phyloP scores from a whole-genome alignment of 2,888 invertebrate genomes.

The Nemotelus pantherinus region DNA sequence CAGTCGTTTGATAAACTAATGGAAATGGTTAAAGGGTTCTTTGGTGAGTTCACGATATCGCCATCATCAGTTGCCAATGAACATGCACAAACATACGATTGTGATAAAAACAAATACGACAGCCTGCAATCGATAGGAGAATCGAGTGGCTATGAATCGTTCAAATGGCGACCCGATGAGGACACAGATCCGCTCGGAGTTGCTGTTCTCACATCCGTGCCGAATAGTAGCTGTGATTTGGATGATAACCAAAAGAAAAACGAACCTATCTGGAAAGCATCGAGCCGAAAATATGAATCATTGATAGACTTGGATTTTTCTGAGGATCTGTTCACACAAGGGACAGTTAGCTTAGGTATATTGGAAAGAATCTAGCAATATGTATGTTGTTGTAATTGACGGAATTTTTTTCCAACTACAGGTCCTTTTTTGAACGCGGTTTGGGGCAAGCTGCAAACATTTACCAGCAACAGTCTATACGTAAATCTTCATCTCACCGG shows the following conservation, averaged over 20 bases:
- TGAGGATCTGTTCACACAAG: slow-evolving; percentile 65
- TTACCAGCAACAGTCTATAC: slow-evolving; percentile 84
- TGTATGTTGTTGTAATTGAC: slow-evolving; percentile 1
- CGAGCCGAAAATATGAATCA: slow-evolving; percentile 59
- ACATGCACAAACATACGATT: slow-evolving; percentile 52
- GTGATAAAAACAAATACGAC: slow-evolving; percentile 64
- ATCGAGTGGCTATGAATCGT: slow-evolving; percentile 80
- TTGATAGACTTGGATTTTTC: slow-evolving; percentile 64
- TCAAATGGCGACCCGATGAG: slow-evolving; percentile 70
- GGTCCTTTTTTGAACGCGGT: slow-evolving; percentile 85
- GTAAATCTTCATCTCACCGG: slow-evolving; percentile 90
- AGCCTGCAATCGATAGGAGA: slow-evolving; percentile 79
- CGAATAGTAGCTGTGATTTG: slow-evolving; percentile 49
- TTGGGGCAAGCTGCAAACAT: slow-evolving; percentile 82
- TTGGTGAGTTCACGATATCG: slow-evolving; percentile 58
- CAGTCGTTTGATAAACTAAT: slow-evolving; percentile 58
- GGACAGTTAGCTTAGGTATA: slow-evolving; percentile 64
- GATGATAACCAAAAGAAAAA: slow-evolving; percentile 48
- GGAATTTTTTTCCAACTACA: slow-evolving; percentile 54
- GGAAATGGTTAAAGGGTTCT: slow-evolving; percentile 61
- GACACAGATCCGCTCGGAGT: slow-evolving; percentile 59
- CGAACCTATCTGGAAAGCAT: slow-evolving; percentile 60
- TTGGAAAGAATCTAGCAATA: background rate
- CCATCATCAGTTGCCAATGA: slow-evolving; percentile 49
- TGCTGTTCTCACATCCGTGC: slow-evolving; percentile 33